Base-by-base conservation (phyloP, 2,888 invertebrate genomes). In the Mesoligia furuncula region DNA sequence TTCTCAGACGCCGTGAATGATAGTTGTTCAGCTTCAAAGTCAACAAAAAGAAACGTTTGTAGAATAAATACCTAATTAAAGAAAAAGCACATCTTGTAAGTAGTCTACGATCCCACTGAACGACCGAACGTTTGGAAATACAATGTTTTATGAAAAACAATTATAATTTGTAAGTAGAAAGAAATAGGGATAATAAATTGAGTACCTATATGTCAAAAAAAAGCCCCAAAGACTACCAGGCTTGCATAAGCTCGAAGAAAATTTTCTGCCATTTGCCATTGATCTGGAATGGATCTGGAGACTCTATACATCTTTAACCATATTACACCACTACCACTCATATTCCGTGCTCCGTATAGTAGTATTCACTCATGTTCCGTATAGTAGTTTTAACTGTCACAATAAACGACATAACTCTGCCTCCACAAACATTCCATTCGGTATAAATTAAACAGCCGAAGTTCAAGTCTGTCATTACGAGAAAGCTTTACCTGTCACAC, bases 1-100 rank as follows among this genome's bases (percentile, higher is more conserved):
- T 0, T 75, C 67, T 57, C 67, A 20, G 57, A n/a, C 61, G 7
- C 4, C 75, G n/a, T 80, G 80, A 80, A 59, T 51, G 48, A 80
- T 75, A 36, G 68, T 42, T 54, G 57, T 13, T 57, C 31, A 57
- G 48, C n/a, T 48, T 31, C 31, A 20, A 48, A 68, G 20, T 15
- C 68, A 31, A 48, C n/a, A 13, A 15, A 39, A 67, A 64, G 27
- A 64, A 68, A 62, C 57, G 42, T 39, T 62, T 75, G 39, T 36
- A 27, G 27, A 36, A 78, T 62, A 62, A 54, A 78, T 24, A n/a
- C n/a, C n/a, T n/a, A n/a, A 51, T 42, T 6, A 36, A 36, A n/a
- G 61, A n/a, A 45, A 62, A 27, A 17, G n/a, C 13, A 62, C 17
- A 5, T 62, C 48, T 61, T 51, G 48, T 2, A n/a, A n/a, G n/a